Conservation (phyloP, 2,797 vertebrate genomes). For the Fratercula arctica region DNA sequence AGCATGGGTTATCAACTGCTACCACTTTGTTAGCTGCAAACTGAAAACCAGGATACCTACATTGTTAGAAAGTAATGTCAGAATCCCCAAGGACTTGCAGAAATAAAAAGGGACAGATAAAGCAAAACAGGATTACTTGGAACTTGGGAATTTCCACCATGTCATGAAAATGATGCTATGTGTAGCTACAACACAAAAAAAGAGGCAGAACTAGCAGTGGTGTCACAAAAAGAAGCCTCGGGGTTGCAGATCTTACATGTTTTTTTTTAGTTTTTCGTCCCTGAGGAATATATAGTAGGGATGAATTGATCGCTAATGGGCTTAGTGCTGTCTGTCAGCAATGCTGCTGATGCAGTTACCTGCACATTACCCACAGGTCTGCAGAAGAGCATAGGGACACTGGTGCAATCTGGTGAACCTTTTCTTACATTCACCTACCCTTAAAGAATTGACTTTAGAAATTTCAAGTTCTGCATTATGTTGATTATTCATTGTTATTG, state of each 20-base stretch:
- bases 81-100: conserved; percentile 2
- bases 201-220: background rate
- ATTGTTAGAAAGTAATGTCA: conserved; percentile 1
- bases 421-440: background rate
- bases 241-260: background rate
- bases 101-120: conserved; percentile 34
- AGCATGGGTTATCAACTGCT: background rate
- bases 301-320: background rate
- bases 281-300: background rate
- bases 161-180: background rate
- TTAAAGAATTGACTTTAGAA: background rate
- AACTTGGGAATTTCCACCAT: conserved; percentile 32
- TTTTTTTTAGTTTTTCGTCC: background rate
- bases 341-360: background rate
- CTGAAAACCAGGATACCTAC: background rate
- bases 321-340: background rate
- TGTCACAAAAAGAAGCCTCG: conserved; percentile 1
- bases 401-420: background rate
- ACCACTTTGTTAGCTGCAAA: conserved; percentile 10
- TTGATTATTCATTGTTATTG: background rate
- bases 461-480: background rate
- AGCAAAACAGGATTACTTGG: conserved; percentile 42
- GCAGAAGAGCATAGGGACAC: background rate
- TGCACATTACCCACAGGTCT: background rate
- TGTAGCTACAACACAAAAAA: background rate